These are phyloP conservation scores for Calidris pugnax DNA, from an alignment of 2,113 vertebrate species.

Conservation along the genomic window DNA sequence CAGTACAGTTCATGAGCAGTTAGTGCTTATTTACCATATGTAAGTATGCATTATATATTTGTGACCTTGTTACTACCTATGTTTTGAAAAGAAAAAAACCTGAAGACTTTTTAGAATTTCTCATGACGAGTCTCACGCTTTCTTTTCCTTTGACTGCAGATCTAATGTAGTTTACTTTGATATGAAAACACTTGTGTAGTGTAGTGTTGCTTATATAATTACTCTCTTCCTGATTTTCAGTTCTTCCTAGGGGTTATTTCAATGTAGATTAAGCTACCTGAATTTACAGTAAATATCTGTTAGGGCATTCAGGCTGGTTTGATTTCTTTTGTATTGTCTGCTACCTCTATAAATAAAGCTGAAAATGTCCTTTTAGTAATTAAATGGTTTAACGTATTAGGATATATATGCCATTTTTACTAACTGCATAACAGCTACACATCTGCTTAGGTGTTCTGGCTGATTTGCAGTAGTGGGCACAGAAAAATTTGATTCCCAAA, in stretches of 20 bases:
- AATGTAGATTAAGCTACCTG: neutral
- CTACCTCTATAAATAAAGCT: neutral
- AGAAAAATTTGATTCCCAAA: neutral
- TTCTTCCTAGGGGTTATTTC: neutral
- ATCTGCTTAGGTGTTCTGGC: neutral
- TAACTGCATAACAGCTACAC: neutral
- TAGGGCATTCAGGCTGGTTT: neutral
- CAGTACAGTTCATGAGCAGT: neutral
- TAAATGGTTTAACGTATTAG: neutral
- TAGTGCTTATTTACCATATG: neutral
- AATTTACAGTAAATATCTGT: neutral
- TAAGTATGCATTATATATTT: neutral
- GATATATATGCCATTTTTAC: neutral
- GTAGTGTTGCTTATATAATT: neutral
- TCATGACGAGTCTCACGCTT: neutral
- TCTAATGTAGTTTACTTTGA: neutral
- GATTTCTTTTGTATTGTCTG: neutral
- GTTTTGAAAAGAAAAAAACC: neutral
- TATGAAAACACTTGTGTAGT: neutral
- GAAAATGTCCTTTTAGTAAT: neutral
- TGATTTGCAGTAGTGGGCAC: neutral
- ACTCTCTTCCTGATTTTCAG: neutral
- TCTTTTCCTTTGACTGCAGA: neutral
- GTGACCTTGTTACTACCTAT: neutral
- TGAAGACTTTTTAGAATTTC: neutral